Evolutionary conservation across 2,888 invertebrate genomes (phyloP).

Genomic region (Ypsolopha scabrella): DNA sequence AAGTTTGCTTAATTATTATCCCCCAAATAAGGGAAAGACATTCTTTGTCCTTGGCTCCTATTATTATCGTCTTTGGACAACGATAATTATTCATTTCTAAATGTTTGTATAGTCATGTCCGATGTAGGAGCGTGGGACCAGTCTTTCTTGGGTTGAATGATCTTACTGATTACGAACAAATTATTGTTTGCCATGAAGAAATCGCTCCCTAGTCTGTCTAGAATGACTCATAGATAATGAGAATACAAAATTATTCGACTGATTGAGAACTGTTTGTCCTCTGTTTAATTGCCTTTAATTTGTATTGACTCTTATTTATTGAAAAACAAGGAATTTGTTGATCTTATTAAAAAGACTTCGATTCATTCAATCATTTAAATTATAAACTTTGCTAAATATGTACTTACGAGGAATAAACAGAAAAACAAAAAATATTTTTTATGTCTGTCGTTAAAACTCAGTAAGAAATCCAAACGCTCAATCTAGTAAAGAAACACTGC

Average conservation of each 20-base stretch:
- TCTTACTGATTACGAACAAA: conserved; percentile 56
- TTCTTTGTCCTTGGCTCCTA: conserved; percentile 1
- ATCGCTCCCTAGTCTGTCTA: background rate
- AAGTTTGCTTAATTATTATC: background rate
- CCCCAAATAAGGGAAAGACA: background rate
- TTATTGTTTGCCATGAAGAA: conserved; percentile 23
- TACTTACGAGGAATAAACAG: too few relatives aligned
- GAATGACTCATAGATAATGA: background rate
- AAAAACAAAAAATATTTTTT: too few relatives aligned
- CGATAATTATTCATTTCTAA: conserved; percentile 1
- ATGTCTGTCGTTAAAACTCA: background rate
- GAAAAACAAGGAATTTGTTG: background rate
- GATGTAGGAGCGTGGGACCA: conserved; percentile 44
- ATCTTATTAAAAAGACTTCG: too few relatives aligned
- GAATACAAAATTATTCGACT: background rate
- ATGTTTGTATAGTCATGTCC: conserved; percentile 18
- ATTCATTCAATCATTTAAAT: too few relatives aligned
- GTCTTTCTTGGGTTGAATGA: conserved; percentile 52
- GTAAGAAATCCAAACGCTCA: background rate
- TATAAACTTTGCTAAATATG: too few relatives aligned
- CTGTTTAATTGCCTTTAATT: background rate
- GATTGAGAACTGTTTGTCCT: background rate
- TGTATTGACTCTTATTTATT: background rate
- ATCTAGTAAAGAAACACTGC: background rate
- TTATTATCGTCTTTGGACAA: background rate